Evolutionary conservation across 2,888 invertebrate species (phyloP).

Genomic region (Pachymerium ferrugineum): DNA sequence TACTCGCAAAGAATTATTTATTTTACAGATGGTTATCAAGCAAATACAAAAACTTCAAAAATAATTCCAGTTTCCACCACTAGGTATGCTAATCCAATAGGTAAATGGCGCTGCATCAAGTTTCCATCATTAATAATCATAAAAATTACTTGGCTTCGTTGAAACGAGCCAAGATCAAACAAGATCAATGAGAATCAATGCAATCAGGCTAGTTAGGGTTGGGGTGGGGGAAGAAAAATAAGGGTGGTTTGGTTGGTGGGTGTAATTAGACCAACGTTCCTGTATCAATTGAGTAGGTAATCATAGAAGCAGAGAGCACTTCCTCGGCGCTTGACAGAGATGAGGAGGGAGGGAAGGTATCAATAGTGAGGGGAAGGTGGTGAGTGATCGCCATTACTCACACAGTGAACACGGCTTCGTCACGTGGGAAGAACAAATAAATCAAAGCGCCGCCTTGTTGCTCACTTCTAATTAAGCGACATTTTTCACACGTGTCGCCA

Average conservation of each 20-base stretch:
- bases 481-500: slow-evolving; percentile 18
- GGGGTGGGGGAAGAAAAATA: too few species aligned
- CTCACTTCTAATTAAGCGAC: slow-evolving; percentile 3
- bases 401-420: not conserved
- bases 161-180: not conserved
- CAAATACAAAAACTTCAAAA: too few species aligned
- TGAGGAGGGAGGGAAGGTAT: not conserved
- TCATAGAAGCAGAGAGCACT: slow-evolving; percentile 1
- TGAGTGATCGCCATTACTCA: slow-evolving; percentile 18
- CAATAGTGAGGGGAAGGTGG: too few species aligned
- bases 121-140: too few species aligned
- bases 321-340: slow-evolving; percentile 8
- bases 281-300: slow-evolving; percentile 18
- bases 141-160: too few species aligned
- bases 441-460: not conserved
- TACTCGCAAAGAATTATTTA: too few species aligned
- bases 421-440: slow-evolving; percentile 6
- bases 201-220: not conserved
- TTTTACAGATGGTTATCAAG: too few species aligned
- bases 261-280: slow-evolving; percentile 10
- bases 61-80: too few species aligned
- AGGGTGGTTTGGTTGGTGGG: too few species aligned
- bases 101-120: too few species aligned
- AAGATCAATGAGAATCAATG: slow-evolving; percentile 1
- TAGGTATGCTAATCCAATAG: too few species aligned